Evolutionary conservation across 2,797 vertebrate genomes (phyloP).

Genomic region (Muraenolepis orangiensis): DNA sequence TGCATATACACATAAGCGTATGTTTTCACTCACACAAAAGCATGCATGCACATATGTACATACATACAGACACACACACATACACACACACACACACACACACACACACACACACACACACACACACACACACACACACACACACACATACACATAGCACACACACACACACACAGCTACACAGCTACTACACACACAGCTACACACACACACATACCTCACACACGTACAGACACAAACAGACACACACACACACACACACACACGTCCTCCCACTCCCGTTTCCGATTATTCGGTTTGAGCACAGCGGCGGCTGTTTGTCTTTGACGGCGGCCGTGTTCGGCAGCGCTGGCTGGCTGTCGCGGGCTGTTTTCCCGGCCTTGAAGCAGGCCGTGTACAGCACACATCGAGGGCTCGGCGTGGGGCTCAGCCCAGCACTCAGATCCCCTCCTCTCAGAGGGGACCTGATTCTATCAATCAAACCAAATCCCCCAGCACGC

Average conservation of each 20-base stretch:
- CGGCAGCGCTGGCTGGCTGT: neutral
- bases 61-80: neutral
- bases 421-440: neutral
- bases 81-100: neutral
- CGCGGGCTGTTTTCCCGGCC: conserved; percentile 11
- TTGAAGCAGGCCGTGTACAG: conserved; percentile 12
- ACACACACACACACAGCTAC: neutral
- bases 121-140: neutral
- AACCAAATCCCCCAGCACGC: conserved; percentile 29
- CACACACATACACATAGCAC: neutral
- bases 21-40: no score
- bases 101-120: neutral
- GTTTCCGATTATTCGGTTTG: conserved; percentile 10
- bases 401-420: conserved; percentile 6
- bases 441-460: conserved; percentile 30
- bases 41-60: no score
- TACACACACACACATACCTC: no score
- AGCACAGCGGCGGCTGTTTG: neutral
- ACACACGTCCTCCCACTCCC: neutral
- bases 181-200: no score
- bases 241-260: no score
- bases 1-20: neutral
- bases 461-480: conserved; percentile 48
- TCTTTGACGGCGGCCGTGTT: neutral
- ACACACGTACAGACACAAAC: no score